Base-by-base conservation (phyloP, 2,888 invertebrate species). In the Teleogryllus oceanicus region DNA sequence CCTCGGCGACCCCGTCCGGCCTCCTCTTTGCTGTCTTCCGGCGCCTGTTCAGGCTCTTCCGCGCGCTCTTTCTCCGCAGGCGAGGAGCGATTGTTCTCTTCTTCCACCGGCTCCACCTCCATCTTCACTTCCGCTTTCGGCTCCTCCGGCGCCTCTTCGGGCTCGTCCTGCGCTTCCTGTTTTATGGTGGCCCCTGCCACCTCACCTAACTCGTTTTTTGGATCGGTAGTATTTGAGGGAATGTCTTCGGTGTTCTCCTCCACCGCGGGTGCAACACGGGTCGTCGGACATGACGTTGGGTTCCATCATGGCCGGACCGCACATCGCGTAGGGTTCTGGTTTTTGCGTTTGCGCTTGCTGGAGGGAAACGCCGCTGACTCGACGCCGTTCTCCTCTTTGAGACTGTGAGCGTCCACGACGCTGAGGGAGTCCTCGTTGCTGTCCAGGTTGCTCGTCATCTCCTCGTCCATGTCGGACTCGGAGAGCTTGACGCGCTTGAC, bases 251-350 rank as follows among this genome's bases (percentile, higher is more conserved):
- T 75, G 85, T 86, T 10, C 84, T 87, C 79, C 84, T 87, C 37
- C 13, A 21, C 84, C 50, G 84, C 87, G 3, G 87, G 86, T 77
- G 87, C 86, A 87, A 86, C 10, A 87, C 87, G 5, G n/a, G n/a
- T 90, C 90, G 83, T 92, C 91, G 76, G 90, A 89, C 80, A 90
- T 89, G 76, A 90, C 90, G 78, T 89, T 85, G 82, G 85, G 85
- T 21, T 83, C 83, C 81, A 88, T 88, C 81, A 88, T 88, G 74
- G 88, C 86, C 49, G 90, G 88, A 91, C 87, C n/a, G 94, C 92
- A 85, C 95, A 92, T 82, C 94, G 91, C 16, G 94, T 95, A 0
- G 96, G 96, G 86, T 96, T 96, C 84, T 94, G 92, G 84, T 93
- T 96, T 88, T 97, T 97, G 50, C 96, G 90, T 87, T 97, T 97